phyloP scores from a whole-genome alignment of 2,113 vertebrate genomes.

The Centropus unirufus region DNA sequence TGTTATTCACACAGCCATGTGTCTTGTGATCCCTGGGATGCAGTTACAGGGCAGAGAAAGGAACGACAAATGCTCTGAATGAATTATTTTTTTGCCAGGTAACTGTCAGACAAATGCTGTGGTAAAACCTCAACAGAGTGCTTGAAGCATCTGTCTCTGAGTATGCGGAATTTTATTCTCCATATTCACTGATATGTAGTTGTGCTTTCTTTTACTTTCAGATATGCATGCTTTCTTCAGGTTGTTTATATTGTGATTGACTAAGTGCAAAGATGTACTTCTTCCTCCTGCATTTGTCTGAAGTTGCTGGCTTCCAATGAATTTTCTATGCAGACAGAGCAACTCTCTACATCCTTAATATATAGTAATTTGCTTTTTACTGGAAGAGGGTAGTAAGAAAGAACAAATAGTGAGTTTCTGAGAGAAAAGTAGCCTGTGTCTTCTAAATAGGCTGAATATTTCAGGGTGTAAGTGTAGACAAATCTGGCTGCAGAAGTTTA shows the following conservation, averaged over 20 bases:
- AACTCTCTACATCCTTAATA: not conserved
- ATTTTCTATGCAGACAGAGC: not conserved
- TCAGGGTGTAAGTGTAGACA: not conserved
- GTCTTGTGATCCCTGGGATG: not conserved
- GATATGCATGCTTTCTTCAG: not conserved
- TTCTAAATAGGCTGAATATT: not conserved
- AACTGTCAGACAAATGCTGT: not conserved
- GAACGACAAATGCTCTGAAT: not conserved
- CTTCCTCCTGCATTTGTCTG: not conserved
- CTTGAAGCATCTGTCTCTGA: accelerated
- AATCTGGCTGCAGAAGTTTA: not conserved
- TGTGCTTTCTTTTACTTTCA: not conserved
- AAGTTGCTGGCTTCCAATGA: not conserved
- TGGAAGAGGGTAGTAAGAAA: not conserved
- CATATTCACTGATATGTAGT: not conserved
- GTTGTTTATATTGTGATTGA: not conserved
- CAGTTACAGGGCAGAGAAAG: not conserved
- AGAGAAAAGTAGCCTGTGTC: not conserved
- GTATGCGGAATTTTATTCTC: not conserved
- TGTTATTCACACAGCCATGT: not conserved
- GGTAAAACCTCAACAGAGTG: not conserved
- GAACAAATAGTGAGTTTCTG: not conserved
- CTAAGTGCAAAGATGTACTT: not conserved
- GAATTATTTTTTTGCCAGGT: not conserved
- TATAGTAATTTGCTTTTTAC: not conserved